phyloP scores from a whole-genome alignment of 1,140 invertebrate genomes.

The Bradysia coprophila region DNA sequence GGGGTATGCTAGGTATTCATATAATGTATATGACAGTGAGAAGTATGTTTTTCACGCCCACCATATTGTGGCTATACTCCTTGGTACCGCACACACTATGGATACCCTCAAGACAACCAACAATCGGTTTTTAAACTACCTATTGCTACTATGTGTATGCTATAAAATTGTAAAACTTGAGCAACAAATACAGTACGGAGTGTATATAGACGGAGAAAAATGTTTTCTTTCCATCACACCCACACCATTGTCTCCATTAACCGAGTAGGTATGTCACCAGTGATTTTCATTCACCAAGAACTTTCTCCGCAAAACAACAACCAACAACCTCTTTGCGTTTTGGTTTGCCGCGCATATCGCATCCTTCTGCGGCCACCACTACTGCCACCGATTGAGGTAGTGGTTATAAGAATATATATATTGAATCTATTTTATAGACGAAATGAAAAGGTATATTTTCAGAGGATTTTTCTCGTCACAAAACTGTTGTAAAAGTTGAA shows the following conservation, averaged over 20 bases:
- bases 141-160: too few species aligned
- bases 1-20: too few species aligned
- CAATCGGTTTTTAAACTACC: neutral
- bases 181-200: too few species aligned
- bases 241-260: too few species aligned
- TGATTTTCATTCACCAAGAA: neutral
- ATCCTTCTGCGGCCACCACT: neutral
- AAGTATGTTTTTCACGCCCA: neutral
- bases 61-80: neutral
- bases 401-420: neutral
- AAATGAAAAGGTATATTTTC: neutral
- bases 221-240: too few species aligned
- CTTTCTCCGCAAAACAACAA: neutral
- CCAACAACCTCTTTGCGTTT: neutral
- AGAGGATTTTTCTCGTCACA: too few species aligned
- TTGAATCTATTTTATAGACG: neutral
- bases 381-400: neutral
- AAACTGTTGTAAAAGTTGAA: too few species aligned
- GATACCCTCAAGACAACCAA: neutral
- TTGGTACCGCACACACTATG: neutral
- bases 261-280: too few species aligned
- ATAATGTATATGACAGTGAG: too few species aligned
- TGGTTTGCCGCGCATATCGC: neutral
- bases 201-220: too few species aligned
- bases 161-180: too few species aligned